Evolutionary conservation across 2,888 invertebrate species (phyloP).

Genomic region (Physocephala rufipes): DNA sequence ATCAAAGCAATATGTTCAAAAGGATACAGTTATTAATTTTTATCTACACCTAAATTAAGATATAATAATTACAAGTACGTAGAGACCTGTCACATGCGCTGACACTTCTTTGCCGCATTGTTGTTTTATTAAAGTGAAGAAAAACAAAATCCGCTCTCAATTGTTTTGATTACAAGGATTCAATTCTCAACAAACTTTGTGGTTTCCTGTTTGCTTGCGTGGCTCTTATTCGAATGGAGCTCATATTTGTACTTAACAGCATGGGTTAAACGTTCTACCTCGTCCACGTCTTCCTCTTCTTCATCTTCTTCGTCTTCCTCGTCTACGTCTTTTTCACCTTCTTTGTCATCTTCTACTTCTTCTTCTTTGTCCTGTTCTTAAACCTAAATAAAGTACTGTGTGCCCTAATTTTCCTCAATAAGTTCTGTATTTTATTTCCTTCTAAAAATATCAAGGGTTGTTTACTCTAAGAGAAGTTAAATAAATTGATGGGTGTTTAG

Average conservation of each 20-base stretch:
- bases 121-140: too few relatives aligned
- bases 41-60: slow-evolving; percentile 17
- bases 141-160: slow-evolving; percentile 20
- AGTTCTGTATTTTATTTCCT: slow-evolving; percentile 4
- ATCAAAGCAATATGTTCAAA: too few relatives aligned
- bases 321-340: too few relatives aligned
- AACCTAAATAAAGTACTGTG: slow-evolving; percentile 12
- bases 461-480: background rate
- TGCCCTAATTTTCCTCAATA: slow-evolving; percentile 22
- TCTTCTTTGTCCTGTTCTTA: background rate
- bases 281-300: background rate
- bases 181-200: slow-evolving; percentile 22
- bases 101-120: slow-evolving; percentile 23
- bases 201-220: slow-evolving; percentile 4
- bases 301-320: background rate
- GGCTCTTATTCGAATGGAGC: background rate
- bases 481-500: background rate
- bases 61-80: background rate
- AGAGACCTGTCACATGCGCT: slow-evolving; percentile 26
- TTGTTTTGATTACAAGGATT: slow-evolving; percentile 15
- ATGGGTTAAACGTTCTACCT: background rate
- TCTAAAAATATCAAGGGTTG: slow-evolving; percentile 32
- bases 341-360: background rate
- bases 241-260: background rate
- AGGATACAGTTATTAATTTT: background rate